These are phyloP conservation scores for Enteromius anoplus DNA, from an alignment of 2,797 vertebrate genomes.

Conservation along the genomic window DNA sequence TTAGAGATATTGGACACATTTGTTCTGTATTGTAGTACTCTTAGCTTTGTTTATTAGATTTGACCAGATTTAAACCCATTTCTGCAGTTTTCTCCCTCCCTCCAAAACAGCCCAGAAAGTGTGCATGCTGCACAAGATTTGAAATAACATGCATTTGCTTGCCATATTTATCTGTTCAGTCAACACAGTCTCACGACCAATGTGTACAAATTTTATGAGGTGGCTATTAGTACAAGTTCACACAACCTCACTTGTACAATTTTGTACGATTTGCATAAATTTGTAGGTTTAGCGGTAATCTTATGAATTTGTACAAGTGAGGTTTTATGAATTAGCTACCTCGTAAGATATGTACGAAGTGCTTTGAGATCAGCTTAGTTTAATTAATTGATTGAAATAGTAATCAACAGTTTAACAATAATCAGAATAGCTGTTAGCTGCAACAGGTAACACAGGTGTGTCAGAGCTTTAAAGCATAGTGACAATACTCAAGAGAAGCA, in stretches of 20 bases:
- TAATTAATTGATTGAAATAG: not conserved
- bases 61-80: not conserved
- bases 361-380: too few species aligned
- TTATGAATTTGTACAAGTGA: too few species aligned
- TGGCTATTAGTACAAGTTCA: too few species aligned
- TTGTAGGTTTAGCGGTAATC: too few species aligned
- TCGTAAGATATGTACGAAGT: too few species aligned
- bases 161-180: not conserved
- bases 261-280: too few species aligned
- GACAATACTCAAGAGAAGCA: not conserved
- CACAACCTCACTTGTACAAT: too few species aligned
- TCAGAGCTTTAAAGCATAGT: not conserved
- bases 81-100: not conserved
- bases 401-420: not conserved
- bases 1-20: not conserved
- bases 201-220: too few species aligned
- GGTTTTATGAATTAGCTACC: too few species aligned
- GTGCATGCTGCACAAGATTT: not conserved
- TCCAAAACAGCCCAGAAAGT: not conserved
- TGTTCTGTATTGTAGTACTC: constrained; percentile 1
- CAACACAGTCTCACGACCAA: too few species aligned
- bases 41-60: not conserved
- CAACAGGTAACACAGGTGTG: not conserved
- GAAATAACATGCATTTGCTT: not conserved
- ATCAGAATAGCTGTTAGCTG: not conserved